phyloP scores from a whole-genome alignment of 2,113 vertebrate genomes.

The Etia nguti region DNA sequence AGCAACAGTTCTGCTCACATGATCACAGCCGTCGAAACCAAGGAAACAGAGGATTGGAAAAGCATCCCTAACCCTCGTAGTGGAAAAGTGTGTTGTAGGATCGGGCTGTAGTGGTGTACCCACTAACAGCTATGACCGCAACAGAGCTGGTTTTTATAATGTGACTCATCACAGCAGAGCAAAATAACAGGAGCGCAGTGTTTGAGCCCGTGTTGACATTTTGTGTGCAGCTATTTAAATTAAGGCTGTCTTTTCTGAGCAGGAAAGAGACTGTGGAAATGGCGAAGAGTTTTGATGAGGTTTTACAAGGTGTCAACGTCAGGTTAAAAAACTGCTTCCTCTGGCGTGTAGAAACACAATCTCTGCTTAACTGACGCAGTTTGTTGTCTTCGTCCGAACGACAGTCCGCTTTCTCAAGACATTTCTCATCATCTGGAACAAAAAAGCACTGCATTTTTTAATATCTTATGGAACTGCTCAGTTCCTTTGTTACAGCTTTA shows the following conservation, averaged over 20 bases:
- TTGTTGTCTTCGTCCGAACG: conserved; percentile 97
- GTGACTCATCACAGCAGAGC: not conserved
- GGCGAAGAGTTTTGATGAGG: not conserved
- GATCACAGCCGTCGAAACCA: not conserved
- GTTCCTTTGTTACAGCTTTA: not conserved
- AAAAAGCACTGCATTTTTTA: not conserved
- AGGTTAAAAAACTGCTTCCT: not conserved
- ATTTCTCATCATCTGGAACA: conserved; percentile 89
- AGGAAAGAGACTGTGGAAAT: not conserved
- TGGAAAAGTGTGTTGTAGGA: not conserved
- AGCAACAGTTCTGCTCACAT: not conserved
- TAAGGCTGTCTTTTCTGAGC: not conserved
- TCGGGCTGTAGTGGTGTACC: not conserved
- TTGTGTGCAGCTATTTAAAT: not conserved
- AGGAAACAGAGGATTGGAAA: not conserved
- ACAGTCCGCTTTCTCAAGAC: conserved; percentile 92
- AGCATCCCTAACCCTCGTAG: not conserved
- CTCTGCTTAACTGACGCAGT: conserved; percentile 83
- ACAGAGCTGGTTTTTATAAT: conserved; percentile 2
- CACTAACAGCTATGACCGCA: not conserved
- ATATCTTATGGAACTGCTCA: not conserved
- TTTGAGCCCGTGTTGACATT: not conserved
- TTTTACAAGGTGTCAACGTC: not conserved
- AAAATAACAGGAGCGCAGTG: not conserved
- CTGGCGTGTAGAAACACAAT: not conserved